phyloP scores from a whole-genome alignment of 2,797 vertebrate species.

The Melanotaenia nigrans region DNA sequence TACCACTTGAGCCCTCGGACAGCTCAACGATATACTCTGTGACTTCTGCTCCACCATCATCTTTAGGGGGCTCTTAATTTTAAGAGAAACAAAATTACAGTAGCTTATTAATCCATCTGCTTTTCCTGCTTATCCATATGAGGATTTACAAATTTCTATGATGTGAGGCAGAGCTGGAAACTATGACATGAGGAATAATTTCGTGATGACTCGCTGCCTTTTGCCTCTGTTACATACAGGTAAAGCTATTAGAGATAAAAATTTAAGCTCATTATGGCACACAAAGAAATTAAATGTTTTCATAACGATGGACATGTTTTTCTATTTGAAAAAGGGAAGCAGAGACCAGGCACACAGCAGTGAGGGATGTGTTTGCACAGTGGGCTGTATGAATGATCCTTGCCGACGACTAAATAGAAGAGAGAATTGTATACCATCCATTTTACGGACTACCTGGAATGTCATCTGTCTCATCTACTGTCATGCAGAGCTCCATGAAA shows the following conservation, averaged over 20 bases:
- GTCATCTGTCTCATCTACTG: constrained; percentile 31
- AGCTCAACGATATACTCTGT: constrained; percentile 92
- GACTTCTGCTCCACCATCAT: constrained; percentile 90
- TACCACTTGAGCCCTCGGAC: constrained; percentile 89
- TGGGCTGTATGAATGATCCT: constrained; percentile 31
- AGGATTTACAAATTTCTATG: not conserved
- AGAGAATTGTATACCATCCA: constrained; percentile 34
- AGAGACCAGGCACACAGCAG: constrained; percentile 14
- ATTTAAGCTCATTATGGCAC: constrained; percentile 9
- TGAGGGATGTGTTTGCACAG: constrained; percentile 35
- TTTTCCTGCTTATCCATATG: not conserved
- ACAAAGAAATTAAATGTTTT: constrained; percentile 17
- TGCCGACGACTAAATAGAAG: constrained; percentile 37
- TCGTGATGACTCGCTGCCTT: not conserved
- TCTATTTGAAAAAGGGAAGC: constrained; percentile 15
- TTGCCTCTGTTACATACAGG: not conserved
- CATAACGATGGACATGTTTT: constrained; percentile 5
- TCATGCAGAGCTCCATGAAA: constrained; percentile 19
- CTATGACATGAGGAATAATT: not conserved
- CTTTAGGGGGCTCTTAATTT: constrained; percentile 90
- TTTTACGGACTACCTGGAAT: constrained; percentile 25
- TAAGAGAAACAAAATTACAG: constrained; percentile 8
- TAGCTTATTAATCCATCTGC: not conserved
- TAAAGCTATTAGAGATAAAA: not conserved
- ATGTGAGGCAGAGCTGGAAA: not conserved